Base-by-base conservation (phyloP, 1,140 invertebrate species). In the Trissolcus basalis region DNA sequence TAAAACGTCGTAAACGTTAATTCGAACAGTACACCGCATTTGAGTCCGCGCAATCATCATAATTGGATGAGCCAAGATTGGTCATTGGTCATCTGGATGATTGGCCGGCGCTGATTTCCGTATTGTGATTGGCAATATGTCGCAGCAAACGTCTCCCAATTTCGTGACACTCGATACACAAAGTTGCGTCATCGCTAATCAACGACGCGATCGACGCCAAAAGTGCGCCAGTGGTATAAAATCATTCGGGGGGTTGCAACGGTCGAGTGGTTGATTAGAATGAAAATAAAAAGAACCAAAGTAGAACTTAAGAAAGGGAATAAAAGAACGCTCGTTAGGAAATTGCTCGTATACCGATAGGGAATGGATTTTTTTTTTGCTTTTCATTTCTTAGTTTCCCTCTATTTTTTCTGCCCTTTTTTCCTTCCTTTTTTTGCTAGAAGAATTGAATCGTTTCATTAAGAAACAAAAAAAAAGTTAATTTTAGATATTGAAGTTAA, bases 101-200 rank as follows among this genome's bases (percentile, higher is more conserved):
- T 55, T 15, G 27, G 32, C 41, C 13, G 36, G 47, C 51, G 35
- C 16, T 45, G 44, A 43, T 36, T 74, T 74, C 72, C 53, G 64
- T 59, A 35, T 69, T 58, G 39, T 56, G 64, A 68, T 75, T 69
- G 72, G 65, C 53, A 53, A 69, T 51, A 59, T 27, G 45, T 41
- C 48, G 56, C 13, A 5, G 10, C 14, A 45, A 56, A 53, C 5
- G 47, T 59, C 59, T 53, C 1, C 33, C 16, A 63, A 53, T 63
- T 49, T 9, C 39, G 16, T 56, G 47, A 60, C 49, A 54, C 35
- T 65, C 44, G 61, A 39, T 53, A 68, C 33, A 50, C 36, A 12
- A 12, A 48, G 55, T 43, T 41, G 53, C 55, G 19, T 43, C 5
- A 32, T 49, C 19, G 36, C 16, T 64, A 53, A 64, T 58, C 39